Evolutionary conservation across 2,113 vertebrate genomes (phyloP).

Genomic region (Saccopteryx bilineata): DNA sequence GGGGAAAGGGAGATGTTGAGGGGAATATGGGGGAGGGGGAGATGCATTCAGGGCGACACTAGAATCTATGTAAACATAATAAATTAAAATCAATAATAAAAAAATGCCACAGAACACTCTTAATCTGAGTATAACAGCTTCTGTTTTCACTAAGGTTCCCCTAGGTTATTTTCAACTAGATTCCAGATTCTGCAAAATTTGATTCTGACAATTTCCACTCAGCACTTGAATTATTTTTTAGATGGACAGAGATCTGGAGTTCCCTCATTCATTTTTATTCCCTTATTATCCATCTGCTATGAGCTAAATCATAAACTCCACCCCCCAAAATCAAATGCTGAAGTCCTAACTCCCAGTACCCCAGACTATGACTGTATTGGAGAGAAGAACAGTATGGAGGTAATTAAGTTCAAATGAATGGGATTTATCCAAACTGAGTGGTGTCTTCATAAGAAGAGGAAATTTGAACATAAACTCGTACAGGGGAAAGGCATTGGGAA

Average conservation of each 20-base stretch:
- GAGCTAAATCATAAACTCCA: not conserved
- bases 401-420: not conserved
- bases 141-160: not conserved
- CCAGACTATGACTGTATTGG: not conserved
- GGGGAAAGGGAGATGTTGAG: no score
- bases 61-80: no score
- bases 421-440: not conserved
- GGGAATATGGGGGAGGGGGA: no score
- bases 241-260: not conserved
- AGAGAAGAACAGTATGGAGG: not conserved
- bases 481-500: not conserved
- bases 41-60: no score
- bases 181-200: not conserved
- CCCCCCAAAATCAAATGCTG: not conserved
- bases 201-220: not conserved
- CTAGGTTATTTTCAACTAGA: not conserved
- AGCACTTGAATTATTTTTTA: not conserved
- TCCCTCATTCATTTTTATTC: not conserved
- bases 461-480: not conserved
- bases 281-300: not conserved
- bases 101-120: not conserved
- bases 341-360: not conserved
- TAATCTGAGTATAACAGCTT: not conserved
- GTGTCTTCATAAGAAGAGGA: not conserved
- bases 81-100: no score